phyloP scores from a whole-genome alignment of 53 echinoderm and acorn worm genomes.

The Holothuria scabra region DNA sequence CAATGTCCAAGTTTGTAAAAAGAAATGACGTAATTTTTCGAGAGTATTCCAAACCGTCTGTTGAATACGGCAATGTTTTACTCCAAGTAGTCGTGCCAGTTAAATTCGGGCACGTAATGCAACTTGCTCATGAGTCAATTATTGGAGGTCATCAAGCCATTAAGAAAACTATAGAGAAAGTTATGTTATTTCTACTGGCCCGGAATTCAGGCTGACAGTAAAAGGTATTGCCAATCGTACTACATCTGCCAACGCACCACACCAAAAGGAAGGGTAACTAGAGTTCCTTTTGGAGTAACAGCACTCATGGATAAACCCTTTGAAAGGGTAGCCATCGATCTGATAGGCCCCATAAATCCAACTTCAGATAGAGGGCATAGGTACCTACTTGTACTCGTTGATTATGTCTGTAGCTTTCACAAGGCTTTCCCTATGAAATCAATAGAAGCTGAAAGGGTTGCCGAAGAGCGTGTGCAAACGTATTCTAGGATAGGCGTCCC shows the following conservation, averaged over 20 bases:
- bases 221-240: slow-evolving; percentile 42
- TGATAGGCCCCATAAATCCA: slow-evolving; percentile 50
- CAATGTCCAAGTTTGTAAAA: not conserved
- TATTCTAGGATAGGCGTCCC: slow-evolving; percentile 50
- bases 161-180: slow-evolving; percentile 60
- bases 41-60: not conserved
- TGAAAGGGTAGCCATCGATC: slow-evolving; percentile 45
- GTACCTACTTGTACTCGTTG: slow-evolving; percentile 43
- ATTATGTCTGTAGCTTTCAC: slow-evolving; percentile 30
- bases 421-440: slow-evolving; percentile 30
- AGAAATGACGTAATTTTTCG: not conserved
- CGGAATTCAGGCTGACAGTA: not conserved
- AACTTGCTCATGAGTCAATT: slow-evolving; percentile 63
- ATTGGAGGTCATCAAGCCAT: slow-evolving; percentile 64
- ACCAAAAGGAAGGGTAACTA: slow-evolving; percentile 47
- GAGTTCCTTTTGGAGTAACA: not conserved
- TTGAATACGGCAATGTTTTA: slow-evolving; percentile 22
- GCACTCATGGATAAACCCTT: not conserved
- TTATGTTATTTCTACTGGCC: slow-evolving; percentile 64
- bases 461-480: slow-evolving; percentile 34
- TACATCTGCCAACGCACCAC: slow-evolving; percentile 17
- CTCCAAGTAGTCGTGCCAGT: slow-evolving; percentile 56
- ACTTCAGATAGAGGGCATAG: slow-evolving; percentile 27
- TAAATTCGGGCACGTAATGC: slow-evolving; percentile 51
- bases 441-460: slow-evolving; percentile 43